Conservation (phyloP, 1,140 invertebrate genomes). For the Tachypleus tridentatus region DNA sequence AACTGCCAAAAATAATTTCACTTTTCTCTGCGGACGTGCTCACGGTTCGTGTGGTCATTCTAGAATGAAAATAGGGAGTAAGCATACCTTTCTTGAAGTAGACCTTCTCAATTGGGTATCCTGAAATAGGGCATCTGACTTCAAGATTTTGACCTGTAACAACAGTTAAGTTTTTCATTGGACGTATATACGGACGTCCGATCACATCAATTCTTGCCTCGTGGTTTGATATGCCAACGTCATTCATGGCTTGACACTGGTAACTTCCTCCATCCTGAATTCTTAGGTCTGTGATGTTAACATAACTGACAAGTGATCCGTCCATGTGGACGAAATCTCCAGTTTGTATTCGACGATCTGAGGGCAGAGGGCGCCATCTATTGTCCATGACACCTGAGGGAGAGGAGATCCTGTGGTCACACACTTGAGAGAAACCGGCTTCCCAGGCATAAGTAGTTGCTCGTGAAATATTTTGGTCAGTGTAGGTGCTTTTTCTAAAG, state of each 20-base stretch:
- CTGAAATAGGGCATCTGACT: slow-evolving; percentile 87
- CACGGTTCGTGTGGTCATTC: too few relatives aligned
- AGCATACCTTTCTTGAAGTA: slow-evolving; percentile 70
- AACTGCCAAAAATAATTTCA: too few relatives aligned
- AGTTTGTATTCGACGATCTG: slow-evolving; percentile 22
- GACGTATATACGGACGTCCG: slow-evolving; percentile 72
- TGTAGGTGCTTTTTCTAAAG: slow-evolving; percentile 21
- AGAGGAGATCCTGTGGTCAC: slow-evolving; percentile 23
- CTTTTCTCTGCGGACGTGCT: too few relatives aligned
- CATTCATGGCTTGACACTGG: slow-evolving; percentile 79
- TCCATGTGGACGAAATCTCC: slow-evolving; percentile 26
- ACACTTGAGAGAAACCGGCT: slow-evolving; percentile 25
- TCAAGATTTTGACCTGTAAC: slow-evolving; percentile 71
- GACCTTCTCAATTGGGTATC: slow-evolving; percentile 78
- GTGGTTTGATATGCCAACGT: slow-evolving; percentile 77
- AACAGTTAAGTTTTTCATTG: slow-evolving; percentile 81
- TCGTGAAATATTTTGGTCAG: slow-evolving; percentile 22
- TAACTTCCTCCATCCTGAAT: slow-evolving; percentile 39
- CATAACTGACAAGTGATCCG: slow-evolving; percentile 20
- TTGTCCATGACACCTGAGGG: slow-evolving; percentile 23
- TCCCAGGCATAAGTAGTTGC: slow-evolving; percentile 22
- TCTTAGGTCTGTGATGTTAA: slow-evolving; percentile 25
- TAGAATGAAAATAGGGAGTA: too few relatives aligned
- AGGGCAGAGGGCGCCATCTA: slow-evolving; percentile 23
- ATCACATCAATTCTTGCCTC: slow-evolving; percentile 81